Conservation (phyloP, 2,797 vertebrate genomes). For the Falco naumanni region DNA sequence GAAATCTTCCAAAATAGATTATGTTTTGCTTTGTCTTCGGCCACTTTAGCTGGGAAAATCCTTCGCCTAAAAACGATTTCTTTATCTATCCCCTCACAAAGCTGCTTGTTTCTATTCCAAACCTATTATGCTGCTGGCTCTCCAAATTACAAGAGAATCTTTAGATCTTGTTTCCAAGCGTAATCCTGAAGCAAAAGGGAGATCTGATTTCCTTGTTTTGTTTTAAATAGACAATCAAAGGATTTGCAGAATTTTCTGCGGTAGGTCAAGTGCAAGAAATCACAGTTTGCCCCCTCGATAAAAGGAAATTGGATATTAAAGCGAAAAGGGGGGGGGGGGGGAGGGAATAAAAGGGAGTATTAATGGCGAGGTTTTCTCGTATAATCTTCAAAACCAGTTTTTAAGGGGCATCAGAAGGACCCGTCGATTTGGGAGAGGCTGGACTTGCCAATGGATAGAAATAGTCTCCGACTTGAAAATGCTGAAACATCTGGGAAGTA, state of each 20-base stretch:
- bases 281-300: conserved; percentile 59
- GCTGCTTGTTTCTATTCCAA: conserved; percentile 78
- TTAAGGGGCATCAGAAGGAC: background rate
- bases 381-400: background rate
- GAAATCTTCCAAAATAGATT: conserved; percentile 80
- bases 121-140: conserved; percentile 75
- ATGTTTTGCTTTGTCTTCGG: conserved; percentile 76
- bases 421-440: background rate
- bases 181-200: conserved; percentile 78
- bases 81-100: conserved; percentile 74
- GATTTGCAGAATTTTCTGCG: conserved; percentile 81
- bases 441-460: background rate
- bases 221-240: conserved; percentile 82
- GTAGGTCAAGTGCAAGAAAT: conserved; percentile 87
- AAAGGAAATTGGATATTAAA: conserved; percentile 57
- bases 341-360: background rate
- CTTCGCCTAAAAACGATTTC: conserved; percentile 76
- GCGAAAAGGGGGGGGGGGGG: background rate
- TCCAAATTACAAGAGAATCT: conserved; percentile 79
- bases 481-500: background rate
- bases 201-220: conserved; percentile 80
- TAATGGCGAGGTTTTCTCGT: background rate
- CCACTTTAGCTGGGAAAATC: conserved; percentile 80
- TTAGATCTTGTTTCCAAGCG: conserved; percentile 81
- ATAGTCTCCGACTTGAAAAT: background rate